Conservation (phyloP, 2,113 vertebrate species). For the Tympanuchus pallidicinctus region DNA sequence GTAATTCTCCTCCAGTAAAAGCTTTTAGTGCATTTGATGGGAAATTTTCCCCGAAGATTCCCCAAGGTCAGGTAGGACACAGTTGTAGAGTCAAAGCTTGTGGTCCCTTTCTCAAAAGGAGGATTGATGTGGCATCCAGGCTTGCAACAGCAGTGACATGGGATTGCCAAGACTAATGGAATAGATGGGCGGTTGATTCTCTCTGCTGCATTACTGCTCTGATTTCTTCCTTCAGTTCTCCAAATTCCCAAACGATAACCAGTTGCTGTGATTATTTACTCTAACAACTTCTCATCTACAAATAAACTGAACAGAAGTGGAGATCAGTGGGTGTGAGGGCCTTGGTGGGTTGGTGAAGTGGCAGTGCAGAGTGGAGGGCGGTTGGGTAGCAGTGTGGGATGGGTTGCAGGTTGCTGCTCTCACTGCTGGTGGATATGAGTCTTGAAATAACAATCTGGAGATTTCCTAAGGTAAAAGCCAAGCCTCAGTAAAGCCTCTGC, state of each 20-base stretch:
- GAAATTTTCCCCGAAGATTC: conserved; percentile 9
- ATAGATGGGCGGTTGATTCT: conserved; percentile 39
- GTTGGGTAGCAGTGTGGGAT: background rate
- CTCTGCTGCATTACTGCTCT: conserved; percentile 32
- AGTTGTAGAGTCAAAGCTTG: background rate
- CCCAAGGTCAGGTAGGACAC: conserved; percentile 32
- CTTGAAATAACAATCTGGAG: background rate
- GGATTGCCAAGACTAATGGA: conserved; percentile 56
- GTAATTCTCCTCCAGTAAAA: conserved; percentile 7
- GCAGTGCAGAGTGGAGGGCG: background rate
- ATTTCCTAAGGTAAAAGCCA: background rate
- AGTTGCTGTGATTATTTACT: conserved; percentile 52
- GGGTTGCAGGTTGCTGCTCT: background rate
- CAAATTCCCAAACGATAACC: conserved; percentile 26
- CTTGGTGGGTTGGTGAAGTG: background rate
- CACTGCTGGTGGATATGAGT: background rate
- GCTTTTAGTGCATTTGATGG: background rate
- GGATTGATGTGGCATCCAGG: conserved; percentile 43
- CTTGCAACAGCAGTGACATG: conserved; percentile 23
- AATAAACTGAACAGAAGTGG: conserved; percentile 19
- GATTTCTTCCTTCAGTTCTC: conserved; percentile 10
- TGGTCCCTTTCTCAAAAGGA: background rate
- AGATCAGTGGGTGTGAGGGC: background rate
- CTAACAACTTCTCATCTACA: conserved; percentile 31
- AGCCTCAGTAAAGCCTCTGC: background rate